Evolutionary conservation across 2,888 invertebrate genomes (phyloP).

Genomic region (Leucophora obtusa): DNA sequence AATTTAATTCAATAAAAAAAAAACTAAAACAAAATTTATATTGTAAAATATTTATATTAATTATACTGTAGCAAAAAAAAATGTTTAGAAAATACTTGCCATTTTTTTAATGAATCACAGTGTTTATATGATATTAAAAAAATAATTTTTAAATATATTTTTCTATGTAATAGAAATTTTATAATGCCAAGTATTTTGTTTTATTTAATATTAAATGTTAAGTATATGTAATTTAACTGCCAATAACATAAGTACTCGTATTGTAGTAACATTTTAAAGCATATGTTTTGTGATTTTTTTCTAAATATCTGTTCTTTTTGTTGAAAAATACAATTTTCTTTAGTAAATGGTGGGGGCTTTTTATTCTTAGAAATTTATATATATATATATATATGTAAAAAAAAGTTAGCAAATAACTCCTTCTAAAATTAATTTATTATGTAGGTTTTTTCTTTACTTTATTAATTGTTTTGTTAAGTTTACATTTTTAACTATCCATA

Average conservation of each 20-base stretch:
- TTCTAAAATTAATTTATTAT: conserved; percentile 45
- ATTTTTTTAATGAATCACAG: conserved; percentile 49
- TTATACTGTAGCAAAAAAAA: conserved; percentile 12
- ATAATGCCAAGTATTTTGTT: conserved; percentile 64
- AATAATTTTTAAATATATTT: conserved; percentile 24
- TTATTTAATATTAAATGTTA: conserved; percentile 23
- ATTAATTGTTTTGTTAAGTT: conserved; percentile 49
- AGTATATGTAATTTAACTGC: conserved; percentile 71
- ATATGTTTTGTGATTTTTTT: conserved; percentile 55
- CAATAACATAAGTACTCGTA: conserved; percentile 70
- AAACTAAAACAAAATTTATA: conserved; percentile 18
- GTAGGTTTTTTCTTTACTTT: conserved; percentile 26
- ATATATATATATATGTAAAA: conserved; percentile 5
- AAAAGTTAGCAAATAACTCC: conserved; percentile 21
- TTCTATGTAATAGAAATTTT: conserved; percentile 14
- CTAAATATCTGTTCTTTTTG: conserved; percentile 9
- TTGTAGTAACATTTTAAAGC: neutral
- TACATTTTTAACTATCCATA: neutral
- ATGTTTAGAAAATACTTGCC: conserved; percentile 51
- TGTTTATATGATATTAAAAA: conserved; percentile 39
- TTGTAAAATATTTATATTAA: conserved; percentile 2
- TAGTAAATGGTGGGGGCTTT: conserved; percentile 61
- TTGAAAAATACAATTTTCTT: conserved; percentile 38
- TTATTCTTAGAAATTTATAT: conserved; percentile 30
- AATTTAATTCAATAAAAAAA: conserved; percentile 15